A percentile compares a stretch with the other conserved stretches of the same genome.
phyloP scores from a whole-genome alignment of 2,888 invertebrate genomes.

The Rapana venosa region DNA sequence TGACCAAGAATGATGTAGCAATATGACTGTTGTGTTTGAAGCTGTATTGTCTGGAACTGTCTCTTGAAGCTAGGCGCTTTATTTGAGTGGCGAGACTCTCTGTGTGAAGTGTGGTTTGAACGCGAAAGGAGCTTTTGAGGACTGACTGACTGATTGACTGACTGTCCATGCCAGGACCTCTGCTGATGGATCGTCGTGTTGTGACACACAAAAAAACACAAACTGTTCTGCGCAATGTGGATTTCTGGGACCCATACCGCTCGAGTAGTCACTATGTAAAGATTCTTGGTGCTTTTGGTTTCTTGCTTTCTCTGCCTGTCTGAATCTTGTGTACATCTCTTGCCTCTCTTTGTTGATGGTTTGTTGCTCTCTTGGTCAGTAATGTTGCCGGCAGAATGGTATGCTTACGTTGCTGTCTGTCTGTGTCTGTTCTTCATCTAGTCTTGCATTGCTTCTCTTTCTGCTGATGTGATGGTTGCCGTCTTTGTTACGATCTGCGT shows the following conservation, averaged over 20 bases:
- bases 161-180: neutral
- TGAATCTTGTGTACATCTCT: neutral
- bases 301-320: neutral
- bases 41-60: neutral
- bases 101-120: neutral
- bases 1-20: neutral
- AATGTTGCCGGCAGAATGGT: neutral
- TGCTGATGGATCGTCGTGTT: neutral
- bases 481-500: neutral
- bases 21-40: neutral
- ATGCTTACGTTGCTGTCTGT: neutral
- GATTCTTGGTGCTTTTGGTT: constrained; percentile 20
- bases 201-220: neutral
- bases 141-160: neutral
- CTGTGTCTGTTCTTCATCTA: neutral
- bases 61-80: neutral
- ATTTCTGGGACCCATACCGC: neutral
- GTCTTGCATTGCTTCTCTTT: neutral
- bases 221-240: neutral
- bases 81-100: neutral
- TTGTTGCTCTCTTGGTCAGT: neutral
- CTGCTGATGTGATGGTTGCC: neutral
- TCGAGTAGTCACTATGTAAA: neutral
- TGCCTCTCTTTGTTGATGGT: neutral
- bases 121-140: neutral